Base-by-base conservation (phyloP, 2,888 invertebrate species). In the Eurois occulta region DNA sequence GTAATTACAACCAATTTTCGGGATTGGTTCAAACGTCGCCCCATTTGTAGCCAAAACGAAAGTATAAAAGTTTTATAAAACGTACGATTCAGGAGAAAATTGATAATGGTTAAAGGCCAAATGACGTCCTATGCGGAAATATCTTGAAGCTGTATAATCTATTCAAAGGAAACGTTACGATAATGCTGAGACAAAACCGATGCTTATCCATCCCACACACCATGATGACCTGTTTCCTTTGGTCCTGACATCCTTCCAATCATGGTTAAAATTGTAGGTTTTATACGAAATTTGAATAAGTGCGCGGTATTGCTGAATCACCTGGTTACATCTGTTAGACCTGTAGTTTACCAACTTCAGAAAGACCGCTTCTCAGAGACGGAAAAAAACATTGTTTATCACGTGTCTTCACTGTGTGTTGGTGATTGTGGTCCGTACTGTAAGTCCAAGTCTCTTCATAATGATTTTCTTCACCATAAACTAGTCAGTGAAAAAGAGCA, bases 181-280 rank as follows among this genome's bases (percentile, higher is more conserved):
- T 72, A 75, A 72, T 82, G 24, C n/a, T 67, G 58, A 65, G 52
- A 71, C 71, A 72, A 67, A 73, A 81, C 75, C 13, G 78, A 84
- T 86, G 75, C 62, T 71, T 70, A 78, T 78, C 69, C 65, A 64
- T 75, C 84, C 86, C 72, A 84, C 84, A 78, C 69, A 69, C 62
- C 52, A 72, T 67, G 67, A 81, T 75, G 55, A 55, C 52, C 46
- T 43, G 67, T 75, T 81, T 81, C 84, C 84, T 75, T 75, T 62
- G 46, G 48, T 58, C 38, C 60, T 35, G 35, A 73, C 67, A 78
- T 85, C 72, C 77, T 77, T 48, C 8, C 43, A 58, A 52, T 66
- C 46, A 60, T 18, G 21, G 21, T 58, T 75, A 71, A 52, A 72
- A 60, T 18, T n/a, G 18, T 55, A 18, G 28, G 24, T 66, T 58